A percentile compares a stretch with the other conserved stretches of the same genome.
Evolutionary conservation across 2,797 vertebrate species (phyloP).

Genomic region (Halcyon chelicuti): DNA sequence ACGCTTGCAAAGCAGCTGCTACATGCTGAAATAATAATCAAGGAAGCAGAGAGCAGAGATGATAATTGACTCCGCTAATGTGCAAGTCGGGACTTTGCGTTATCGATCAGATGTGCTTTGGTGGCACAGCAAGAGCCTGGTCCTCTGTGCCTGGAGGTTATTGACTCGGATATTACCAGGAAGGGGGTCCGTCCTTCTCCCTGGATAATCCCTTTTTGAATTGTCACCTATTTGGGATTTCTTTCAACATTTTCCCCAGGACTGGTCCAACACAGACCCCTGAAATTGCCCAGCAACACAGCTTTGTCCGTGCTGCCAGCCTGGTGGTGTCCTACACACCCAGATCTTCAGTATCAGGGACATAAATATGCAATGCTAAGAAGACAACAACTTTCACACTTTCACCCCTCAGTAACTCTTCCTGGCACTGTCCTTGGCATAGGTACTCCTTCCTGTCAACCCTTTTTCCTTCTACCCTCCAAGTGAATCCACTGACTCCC

Average conservation of each 20-base stretch:
- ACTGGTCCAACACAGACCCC: background rate
- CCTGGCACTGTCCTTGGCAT: background rate
- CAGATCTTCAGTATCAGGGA: background rate
- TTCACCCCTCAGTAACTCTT: background rate
- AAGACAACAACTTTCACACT: background rate
- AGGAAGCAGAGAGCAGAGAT: conserved; percentile 67
- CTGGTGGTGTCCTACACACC: background rate
- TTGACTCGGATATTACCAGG: background rate
- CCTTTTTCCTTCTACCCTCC: background rate
- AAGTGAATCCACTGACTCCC: background rate
- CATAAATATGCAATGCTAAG: background rate
- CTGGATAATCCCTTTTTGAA: background rate
- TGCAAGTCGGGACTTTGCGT: conserved; percentile 51
- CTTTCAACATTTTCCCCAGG: background rate
- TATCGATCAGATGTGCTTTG: conserved; percentile 68
- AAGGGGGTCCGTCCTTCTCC: background rate
- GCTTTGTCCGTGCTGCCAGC: background rate
- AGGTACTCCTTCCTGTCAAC: background rate
- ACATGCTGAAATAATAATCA: conserved; percentile 76
- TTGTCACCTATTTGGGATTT: background rate
- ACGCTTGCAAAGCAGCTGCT: conserved; percentile 66
- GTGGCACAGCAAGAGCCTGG: background rate
- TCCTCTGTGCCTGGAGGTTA: conserved; percentile 11
- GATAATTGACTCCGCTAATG: conserved; percentile 74
- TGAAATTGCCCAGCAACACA: background rate